phyloP scores from a whole-genome alignment of 2,113 vertebrate species.

The Loxodonta africana region DNA sequence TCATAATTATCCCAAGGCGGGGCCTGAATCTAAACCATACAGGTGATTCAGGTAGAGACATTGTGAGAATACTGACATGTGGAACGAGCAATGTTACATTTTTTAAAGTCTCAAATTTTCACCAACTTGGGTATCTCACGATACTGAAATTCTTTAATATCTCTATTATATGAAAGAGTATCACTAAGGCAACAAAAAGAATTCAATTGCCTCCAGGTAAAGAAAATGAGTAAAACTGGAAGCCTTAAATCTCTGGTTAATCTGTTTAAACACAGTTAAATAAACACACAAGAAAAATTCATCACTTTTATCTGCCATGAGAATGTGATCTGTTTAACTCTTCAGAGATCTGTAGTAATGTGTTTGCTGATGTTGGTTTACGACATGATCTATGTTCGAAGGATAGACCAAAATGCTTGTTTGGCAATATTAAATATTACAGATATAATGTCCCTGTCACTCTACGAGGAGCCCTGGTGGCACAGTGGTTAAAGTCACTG shows the following conservation, averaged over 20 bases:
- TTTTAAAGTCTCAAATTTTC: slow-evolving; percentile 13
- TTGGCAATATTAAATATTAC: not conserved
- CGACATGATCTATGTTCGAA: slow-evolving; percentile 26
- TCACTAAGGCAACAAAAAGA: slow-evolving; percentile 2
- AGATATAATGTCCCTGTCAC: not conserved
- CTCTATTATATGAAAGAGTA: not conserved
- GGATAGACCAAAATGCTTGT: not conserved
- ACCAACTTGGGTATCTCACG: not conserved
- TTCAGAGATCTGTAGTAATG: not conserved
- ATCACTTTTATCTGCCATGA: not conserved
- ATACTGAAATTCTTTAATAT: slow-evolving; percentile 1
- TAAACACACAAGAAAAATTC: not conserved
- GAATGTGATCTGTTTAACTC: not conserved
- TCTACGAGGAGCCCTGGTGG: not conserved
- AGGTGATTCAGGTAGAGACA: not conserved
- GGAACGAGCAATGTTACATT: not conserved
- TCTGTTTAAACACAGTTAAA: not conserved
- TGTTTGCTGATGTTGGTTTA: not conserved
- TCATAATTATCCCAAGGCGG: not conserved
- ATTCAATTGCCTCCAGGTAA: not conserved
- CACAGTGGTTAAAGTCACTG: too few species aligned
- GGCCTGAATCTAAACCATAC: not conserved
- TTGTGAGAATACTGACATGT: not conserved
- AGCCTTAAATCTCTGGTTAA: not conserved
- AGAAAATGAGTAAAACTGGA: not conserved